Evolutionary conservation across 2,888 invertebrate species (phyloP).

Genomic region (Cyrtodaria siliqua): DNA sequence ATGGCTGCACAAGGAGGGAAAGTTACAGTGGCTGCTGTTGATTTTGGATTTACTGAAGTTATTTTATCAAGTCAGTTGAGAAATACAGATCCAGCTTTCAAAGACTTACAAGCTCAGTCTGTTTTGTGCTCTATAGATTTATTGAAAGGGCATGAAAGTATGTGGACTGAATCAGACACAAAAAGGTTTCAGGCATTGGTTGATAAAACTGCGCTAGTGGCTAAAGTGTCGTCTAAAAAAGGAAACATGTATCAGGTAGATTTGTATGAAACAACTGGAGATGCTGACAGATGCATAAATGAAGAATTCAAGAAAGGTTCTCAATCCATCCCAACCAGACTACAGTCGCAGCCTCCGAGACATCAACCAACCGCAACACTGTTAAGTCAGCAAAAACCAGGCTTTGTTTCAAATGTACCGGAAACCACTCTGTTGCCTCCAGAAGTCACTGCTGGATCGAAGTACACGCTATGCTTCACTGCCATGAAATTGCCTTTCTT

Average conservation of each 20-base stretch:
- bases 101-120: constrained; percentile 62
- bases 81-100: constrained; percentile 47
- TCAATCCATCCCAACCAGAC: not conserved
- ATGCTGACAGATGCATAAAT: constrained; percentile 64
- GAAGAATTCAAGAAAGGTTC: constrained; percentile 39
- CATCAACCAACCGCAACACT: not conserved
- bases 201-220: constrained; percentile 61
- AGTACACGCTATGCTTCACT: constrained; percentile 62
- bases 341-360: not conserved
- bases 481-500: constrained; percentile 54
- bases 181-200: constrained; percentile 51
- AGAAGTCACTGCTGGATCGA: constrained; percentile 54
- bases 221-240: constrained; percentile 60
- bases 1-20: constrained; percentile 32
- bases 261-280: constrained; percentile 64
- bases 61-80: constrained; percentile 37
- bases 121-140: constrained; percentile 64
- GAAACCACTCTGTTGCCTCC: constrained; percentile 47
- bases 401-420: not conserved
- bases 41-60: constrained; percentile 68
- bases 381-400: not conserved
- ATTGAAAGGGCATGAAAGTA: constrained; percentile 34
- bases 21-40: constrained; percentile 60
- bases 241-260: constrained; percentile 64
- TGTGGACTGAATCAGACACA: constrained; percentile 58